Base-by-base conservation (phyloP, 1,140 invertebrate species). In the Drosophila quadrilineata region DNA sequence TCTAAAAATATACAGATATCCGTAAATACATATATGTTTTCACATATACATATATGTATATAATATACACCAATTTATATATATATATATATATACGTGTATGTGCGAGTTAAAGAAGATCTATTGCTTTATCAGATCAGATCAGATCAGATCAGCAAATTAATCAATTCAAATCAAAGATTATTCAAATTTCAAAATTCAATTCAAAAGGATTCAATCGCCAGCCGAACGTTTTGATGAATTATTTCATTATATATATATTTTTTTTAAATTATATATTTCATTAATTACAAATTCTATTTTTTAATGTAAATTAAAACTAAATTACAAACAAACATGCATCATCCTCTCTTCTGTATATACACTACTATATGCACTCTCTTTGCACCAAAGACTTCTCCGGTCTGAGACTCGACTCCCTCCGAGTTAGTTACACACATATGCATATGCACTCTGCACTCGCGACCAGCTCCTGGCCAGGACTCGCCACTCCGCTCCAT, bases 251-350 rank as follows among this genome's bases (percentile, higher is more conserved):
- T 60, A 82, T 69, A n/a, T n/a, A n/a, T n/a, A n/a, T n/a, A n/a
- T n/a, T n/a, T n/a, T n/a, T n/a, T n/a, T n/a, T n/a, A n/a, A n/a
- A n/a, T n/a, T n/a, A n/a, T 82, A 76, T 75, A 82, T 80, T 80
- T 82, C 76, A 80, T 82, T 82, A 82, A 71, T 80, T 80, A 82
- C 76, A 80, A 80, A 80, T 80, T 80, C 75, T 80, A 80, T 80
- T 80, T 80, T 80, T 80, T 80, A 80, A 80, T 80, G 76, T 80
- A 80, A 80, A 80, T 80, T 80, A n/a, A 80, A 80, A 82, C 75
- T 82, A 80, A 80, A 80, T 80, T 82, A 80, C 75, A 80, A 74
- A 74, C 73, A 75, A 71, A 56, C 10, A 17, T 33, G n/a, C n/a
- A n/a, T n/a, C n/a, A n/a, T n/a, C n/a, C n/a, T n/a, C n/a, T n/a